Percentiles rank a stretch among this genome's conserved stretches.
phyloP scores from a whole-genome alignment of 2,113 vertebrate species.

The Caloenas nicobarica region DNA sequence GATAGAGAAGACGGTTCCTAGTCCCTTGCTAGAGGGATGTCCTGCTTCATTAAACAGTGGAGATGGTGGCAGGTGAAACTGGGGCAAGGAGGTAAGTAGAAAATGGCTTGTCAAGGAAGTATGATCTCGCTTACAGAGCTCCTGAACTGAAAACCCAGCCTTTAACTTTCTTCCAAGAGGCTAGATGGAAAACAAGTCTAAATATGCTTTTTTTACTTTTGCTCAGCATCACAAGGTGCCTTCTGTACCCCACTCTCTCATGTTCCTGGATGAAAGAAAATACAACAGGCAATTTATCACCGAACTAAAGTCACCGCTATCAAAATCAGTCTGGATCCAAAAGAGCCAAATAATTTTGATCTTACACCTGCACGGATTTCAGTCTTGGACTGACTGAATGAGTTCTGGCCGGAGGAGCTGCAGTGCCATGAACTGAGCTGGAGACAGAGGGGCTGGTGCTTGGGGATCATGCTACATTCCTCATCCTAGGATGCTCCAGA shows the following conservation, averaged over 20 bases:
- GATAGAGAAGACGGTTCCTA: background rate
- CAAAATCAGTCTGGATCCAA: background rate
- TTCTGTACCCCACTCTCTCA: background rate
- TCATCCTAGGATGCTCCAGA: background rate
- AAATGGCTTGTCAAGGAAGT: background rate
- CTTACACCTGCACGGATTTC: background rate
- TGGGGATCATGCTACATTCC: background rate
- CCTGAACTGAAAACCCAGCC: background rate
- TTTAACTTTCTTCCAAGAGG: background rate
- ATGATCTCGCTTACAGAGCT: background rate
- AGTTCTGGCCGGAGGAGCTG: background rate
- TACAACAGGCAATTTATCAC: background rate
- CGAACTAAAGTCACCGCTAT: background rate
- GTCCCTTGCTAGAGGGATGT: background rate
- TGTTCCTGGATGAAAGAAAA: constrained; percentile 6
- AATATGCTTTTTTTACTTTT: background rate
- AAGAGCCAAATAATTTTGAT: background rate
- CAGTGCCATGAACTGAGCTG: background rate
- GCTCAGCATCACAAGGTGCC: background rate
- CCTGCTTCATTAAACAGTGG: rapidly evolving
- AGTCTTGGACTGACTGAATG: background rate
- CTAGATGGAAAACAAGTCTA: background rate
- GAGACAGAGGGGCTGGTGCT: background rate
- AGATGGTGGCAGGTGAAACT: background rate
- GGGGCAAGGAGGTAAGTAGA: background rate